phyloP scores from a whole-genome alignment of 2,888 invertebrate species.

The Nysson spinosus region DNA sequence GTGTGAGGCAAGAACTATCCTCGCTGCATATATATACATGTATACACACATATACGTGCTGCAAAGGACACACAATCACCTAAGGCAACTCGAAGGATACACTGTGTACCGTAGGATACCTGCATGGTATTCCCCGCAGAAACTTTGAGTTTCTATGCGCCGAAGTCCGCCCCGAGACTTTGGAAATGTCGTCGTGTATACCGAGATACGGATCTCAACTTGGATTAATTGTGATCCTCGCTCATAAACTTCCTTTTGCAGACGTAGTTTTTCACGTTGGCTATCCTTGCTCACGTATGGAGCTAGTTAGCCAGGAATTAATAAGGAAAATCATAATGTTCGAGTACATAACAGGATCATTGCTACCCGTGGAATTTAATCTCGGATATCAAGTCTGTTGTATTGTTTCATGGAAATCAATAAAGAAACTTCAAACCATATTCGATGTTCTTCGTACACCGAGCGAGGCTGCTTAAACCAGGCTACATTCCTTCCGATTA shows the following conservation, averaged over 20 bases:
- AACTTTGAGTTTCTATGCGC: conserved; percentile 45
- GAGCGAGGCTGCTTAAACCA: too few relatives aligned
- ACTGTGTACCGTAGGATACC: conserved; percentile 47
- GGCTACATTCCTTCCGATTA: too few relatives aligned
- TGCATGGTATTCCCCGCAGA: conserved; percentile 41
- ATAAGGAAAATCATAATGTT: too few relatives aligned
- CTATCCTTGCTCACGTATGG: too few relatives aligned
- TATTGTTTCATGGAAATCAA: too few relatives aligned
- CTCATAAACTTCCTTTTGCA: conserved; percentile 35
- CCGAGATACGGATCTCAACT: conserved; percentile 43
- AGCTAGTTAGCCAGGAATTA: too few relatives aligned
- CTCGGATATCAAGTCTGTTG: too few relatives aligned
- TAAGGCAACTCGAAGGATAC: conserved; percentile 26
- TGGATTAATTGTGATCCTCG: conserved; percentile 58
- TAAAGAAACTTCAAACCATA: too few relatives aligned
- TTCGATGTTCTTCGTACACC: too few relatives aligned
- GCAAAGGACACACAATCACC: conserved; percentile 41
- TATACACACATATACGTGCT: conserved; percentile 13
- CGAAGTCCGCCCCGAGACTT: conserved; percentile 48
- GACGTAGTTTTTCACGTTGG: conserved; percentile 49
- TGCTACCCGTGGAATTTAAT: too few relatives aligned
- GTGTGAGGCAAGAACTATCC: conserved; percentile 37
- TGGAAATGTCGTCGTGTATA: conserved; percentile 39
- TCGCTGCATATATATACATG: conserved; percentile 13
- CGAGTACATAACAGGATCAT: too few relatives aligned